Conservation (phyloP, 1,140 invertebrate genomes). For the Dreissena rostriformis region DNA sequence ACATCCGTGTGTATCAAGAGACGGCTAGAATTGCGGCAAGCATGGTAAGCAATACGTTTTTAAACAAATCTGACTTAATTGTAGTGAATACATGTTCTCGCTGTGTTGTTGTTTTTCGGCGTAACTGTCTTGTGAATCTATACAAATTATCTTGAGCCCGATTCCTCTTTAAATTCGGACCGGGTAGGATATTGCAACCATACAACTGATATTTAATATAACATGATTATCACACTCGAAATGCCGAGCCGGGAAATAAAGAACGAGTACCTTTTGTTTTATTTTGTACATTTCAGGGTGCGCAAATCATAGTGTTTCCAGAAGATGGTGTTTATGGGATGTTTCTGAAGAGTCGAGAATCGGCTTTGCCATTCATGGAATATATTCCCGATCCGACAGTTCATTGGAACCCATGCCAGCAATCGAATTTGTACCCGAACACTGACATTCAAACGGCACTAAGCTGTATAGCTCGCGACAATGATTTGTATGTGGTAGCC, state of each 20-base stretch:
- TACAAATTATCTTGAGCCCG: too few relatives aligned
- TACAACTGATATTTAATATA: too few relatives aligned
- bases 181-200: too few relatives aligned
- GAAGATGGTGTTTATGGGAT: constrained; percentile 85
- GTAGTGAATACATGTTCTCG: too few relatives aligned
- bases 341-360: constrained; percentile 38
- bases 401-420: constrained; percentile 67
- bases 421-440: constrained; percentile 35
- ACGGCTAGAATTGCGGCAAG: constrained; percentile 51
- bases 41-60: constrained; percentile 35
- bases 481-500: constrained; percentile 86
- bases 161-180: too few relatives aligned
- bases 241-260: too few relatives aligned
- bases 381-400: constrained; percentile 69
- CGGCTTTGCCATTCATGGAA: constrained; percentile 69
- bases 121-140: too few relatives aligned
- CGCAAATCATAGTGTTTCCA: constrained; percentile 92
- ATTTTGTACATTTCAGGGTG: constrained; percentile 81
- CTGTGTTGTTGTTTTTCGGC: too few relatives aligned
- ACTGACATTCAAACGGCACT: constrained; percentile 64
- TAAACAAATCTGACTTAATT: background rate
- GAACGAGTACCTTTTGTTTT: background rate
- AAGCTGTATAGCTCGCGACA: constrained; percentile 84
- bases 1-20: constrained; percentile 55
- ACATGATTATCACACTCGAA: too few relatives aligned